Evolutionary conservation across 2,797 vertebrate genomes (phyloP).

Genomic region (Varecia variegata): DNA sequence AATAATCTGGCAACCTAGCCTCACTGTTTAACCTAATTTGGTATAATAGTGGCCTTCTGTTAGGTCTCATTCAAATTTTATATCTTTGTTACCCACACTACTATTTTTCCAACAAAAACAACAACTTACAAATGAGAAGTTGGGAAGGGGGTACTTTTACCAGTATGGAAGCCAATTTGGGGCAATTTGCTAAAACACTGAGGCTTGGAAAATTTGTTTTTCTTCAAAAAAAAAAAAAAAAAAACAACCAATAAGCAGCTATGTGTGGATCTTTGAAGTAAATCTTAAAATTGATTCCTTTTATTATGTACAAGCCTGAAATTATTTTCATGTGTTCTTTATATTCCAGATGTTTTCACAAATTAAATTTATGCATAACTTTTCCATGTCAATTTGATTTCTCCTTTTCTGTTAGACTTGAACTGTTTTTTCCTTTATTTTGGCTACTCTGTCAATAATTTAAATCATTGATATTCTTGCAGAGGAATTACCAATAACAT

Average conservation of each 20-base stretch:
- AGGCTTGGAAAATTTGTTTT: conserved; percentile 14
- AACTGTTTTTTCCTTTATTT: neutral
- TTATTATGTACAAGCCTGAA: neutral
- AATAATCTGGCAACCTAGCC: neutral
- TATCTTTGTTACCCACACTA: neutral
- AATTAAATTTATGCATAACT: conserved; percentile 49
- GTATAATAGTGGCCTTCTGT: neutral
- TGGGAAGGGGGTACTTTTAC: neutral
- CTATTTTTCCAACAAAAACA: neutral
- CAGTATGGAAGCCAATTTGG: neutral
- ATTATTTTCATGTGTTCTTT: conserved; percentile 42
- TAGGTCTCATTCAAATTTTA: neutral
- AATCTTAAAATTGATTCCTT: conserved; percentile 25
- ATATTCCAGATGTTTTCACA: conserved; percentile 26
- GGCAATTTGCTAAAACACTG: neutral
- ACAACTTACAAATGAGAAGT: neutral
- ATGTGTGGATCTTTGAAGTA: neutral
- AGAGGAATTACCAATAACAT: neutral
- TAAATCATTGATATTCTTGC: neutral
- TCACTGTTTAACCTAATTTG: neutral
- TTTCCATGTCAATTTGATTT: conserved; percentile 42
- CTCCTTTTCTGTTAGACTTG: conserved; percentile 35
- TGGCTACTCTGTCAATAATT: neutral
- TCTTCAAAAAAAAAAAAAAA: neutral
- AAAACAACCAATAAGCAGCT: neutral